phyloP scores from a whole-genome alignment of 2,888 invertebrate genomes.

The Leptinotarsa tumamoca region DNA sequence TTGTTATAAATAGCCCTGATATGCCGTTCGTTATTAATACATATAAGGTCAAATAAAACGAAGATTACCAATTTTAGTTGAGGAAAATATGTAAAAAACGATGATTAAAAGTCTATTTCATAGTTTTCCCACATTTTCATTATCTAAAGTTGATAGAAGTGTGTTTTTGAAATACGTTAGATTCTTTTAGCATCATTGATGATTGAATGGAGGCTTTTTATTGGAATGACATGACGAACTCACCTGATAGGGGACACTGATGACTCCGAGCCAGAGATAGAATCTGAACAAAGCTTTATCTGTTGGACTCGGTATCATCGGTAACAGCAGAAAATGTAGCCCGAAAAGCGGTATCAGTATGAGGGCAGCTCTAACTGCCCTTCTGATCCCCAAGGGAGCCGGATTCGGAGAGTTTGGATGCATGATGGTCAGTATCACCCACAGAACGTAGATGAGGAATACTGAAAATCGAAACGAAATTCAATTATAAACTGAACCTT shows the following conservation, averaged over 20 bases:
- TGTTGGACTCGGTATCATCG: conserved; percentile 74
- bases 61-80: too few relatives aligned
- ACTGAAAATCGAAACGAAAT: conserved; percentile 62
- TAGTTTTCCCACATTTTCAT: too few relatives aligned
- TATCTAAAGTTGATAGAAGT: background rate
- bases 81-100: too few relatives aligned
- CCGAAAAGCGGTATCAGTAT: conserved; percentile 84
- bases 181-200: background rate
- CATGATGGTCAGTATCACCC: conserved; percentile 74
- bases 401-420: conserved; percentile 74
- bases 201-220: background rate
- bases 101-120: too few relatives aligned
- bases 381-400: conserved; percentile 71
- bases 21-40: too few relatives aligned
- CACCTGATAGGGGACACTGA: conserved; percentile 80
- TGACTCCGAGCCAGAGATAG: conserved; percentile 76
- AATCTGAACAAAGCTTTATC: conserved; percentile 69
- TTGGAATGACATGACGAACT: conserved; percentile 22
- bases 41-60: too few relatives aligned
- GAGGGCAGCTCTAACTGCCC: conserved; percentile 78
- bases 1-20: too few relatives aligned
- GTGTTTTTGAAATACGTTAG: background rate
- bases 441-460: conserved; percentile 76
- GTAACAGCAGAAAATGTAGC: conserved; percentile 78
- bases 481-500: too few relatives aligned